A percentile compares a stretch with the other conserved stretches of the same genome.
These are phyloP conservation scores for Condylostylus longicornis DNA, from an alignment of 1,140 invertebrate species.

Conservation along the genomic window DNA sequence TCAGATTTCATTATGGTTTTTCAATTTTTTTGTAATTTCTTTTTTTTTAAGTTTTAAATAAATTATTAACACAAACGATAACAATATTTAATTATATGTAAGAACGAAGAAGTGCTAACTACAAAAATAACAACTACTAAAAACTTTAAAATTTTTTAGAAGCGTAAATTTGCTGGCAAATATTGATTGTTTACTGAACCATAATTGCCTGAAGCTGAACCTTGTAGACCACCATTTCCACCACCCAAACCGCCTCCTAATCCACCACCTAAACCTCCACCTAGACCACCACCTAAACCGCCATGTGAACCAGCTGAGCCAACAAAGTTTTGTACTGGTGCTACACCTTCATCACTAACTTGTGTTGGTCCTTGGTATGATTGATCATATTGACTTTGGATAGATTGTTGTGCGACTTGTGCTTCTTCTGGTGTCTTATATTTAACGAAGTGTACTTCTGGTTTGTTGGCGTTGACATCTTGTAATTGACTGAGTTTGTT, in stretches of 20 bases:
- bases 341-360: constrained; percentile 6
- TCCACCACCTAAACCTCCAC: background rate
- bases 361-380: constrained; percentile 8
- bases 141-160: too few relatives aligned
- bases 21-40: too few relatives aligned
- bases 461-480: constrained; percentile 15
- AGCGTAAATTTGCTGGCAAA: too few relatives aligned
- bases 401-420: constrained; percentile 20
- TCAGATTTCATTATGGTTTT: too few relatives aligned
- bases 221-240: background rate
- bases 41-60: too few relatives aligned
- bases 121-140: too few relatives aligned
- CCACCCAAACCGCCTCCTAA: background rate
- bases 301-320: background rate
- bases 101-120: too few relatives aligned
- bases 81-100: too few relatives aligned
- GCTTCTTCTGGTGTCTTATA: constrained; percentile 28
- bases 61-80: too few relatives aligned
- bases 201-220: background rate
- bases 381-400: constrained; percentile 25
- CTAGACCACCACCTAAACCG: background rate
- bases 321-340: constrained; percentile 17
- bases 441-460: constrained; percentile 28
- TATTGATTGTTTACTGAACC: background rate
- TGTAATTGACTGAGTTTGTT: constrained; percentile 19